These are phyloP conservation scores for Epinephelus coioides DNA, from an alignment of 2,797 vertebrate species.

Conservation along the genomic window DNA sequence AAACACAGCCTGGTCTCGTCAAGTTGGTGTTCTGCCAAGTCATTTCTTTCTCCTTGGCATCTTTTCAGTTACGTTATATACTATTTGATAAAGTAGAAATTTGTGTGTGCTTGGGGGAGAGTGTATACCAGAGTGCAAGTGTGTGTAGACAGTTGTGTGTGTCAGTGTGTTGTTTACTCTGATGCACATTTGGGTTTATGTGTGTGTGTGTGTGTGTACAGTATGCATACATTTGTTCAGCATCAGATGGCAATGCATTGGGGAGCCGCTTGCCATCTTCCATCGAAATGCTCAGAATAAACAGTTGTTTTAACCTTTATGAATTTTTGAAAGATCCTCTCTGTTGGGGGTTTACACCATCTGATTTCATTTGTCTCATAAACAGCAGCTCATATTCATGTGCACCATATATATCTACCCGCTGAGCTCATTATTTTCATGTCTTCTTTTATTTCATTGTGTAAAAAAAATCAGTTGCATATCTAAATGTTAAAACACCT, in stretches of 20 bases:
- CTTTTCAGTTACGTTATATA: slow-evolving; percentile 11
- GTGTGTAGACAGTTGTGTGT: not conserved
- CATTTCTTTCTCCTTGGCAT: not conserved
- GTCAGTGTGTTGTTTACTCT: not conserved
- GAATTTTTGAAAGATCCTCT: slow-evolving; percentile 76
- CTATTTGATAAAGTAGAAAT: slow-evolving; percentile 17
- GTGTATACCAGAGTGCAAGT: not conserved
- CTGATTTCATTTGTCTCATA: slow-evolving; percentile 75
- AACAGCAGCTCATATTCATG: slow-evolving; percentile 49
- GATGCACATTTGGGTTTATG: not conserved
- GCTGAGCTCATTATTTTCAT: slow-evolving; percentile 4
- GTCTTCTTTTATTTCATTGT: not conserved
- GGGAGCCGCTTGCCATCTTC: slow-evolving; percentile 67
- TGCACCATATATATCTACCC: slow-evolving; percentile 13
- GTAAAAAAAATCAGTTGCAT: not conserved
- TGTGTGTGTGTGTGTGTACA: slow-evolving; percentile 35
- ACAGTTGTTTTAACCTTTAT: slow-evolving; percentile 86
- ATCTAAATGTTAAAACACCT: not conserved
- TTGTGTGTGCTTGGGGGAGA: not conserved
- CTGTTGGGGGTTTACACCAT: slow-evolving; percentile 76
- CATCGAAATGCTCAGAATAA: slow-evolving; percentile 77
- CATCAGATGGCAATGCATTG: slow-evolving; percentile 63
- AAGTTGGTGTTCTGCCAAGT: not conserved
- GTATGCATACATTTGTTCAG: slow-evolving; percentile 52
- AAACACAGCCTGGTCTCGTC: not conserved